Evolutionary conservation across 2,888 invertebrate species (phyloP), one percentile per base, ranked within the genome.

Genomic region (Macrosoma leucophasiata): DNA sequence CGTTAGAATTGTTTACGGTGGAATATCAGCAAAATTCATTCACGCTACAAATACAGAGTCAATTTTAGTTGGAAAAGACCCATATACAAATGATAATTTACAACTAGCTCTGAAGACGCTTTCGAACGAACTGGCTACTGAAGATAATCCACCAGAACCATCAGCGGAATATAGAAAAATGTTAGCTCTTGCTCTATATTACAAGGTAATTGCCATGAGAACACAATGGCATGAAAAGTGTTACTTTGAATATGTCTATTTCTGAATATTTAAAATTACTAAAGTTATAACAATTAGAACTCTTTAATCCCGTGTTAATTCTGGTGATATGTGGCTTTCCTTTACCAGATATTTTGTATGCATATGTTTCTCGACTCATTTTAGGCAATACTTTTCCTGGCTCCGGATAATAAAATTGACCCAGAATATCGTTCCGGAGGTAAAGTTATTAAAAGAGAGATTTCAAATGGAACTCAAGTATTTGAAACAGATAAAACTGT

Each of bases 381-480:
- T 26, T 50, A 82, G 81, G 79, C 77, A 3, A 62, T 90, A 17
- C 53, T 92, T 12, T 84, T 79, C 28, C 63, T 88, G n/a, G 84
- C 87, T 18, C 88, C 90, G 0, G 50, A 62, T 4, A 70, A 82
- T 3, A 75, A 65, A 47, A 49, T 89, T 1, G 70, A 84, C 29
- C 52, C 76, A 1, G 81, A 71, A 39, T 70, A 85, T 18, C 69
- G 67, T 31, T 88, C 88, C 25, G 93, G 91, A 1, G 89, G 87
- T 0, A 58, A 71, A 3, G 58, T 84, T 5, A 64, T 92, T 4
- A 79, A 87, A 32, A 86, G 94, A 27, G 84, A 81, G 1, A 58
- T 89, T 1, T 93, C 93, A 0, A 86, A 86, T 11, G 93, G 91
- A 2, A 84, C 74, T n/a, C 93, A 94, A 65, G 82, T 77, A 19